Evolutionary conservation across 2,888 invertebrate species (phyloP).

Genomic region (Hirtodrosophila duncani): DNA sequence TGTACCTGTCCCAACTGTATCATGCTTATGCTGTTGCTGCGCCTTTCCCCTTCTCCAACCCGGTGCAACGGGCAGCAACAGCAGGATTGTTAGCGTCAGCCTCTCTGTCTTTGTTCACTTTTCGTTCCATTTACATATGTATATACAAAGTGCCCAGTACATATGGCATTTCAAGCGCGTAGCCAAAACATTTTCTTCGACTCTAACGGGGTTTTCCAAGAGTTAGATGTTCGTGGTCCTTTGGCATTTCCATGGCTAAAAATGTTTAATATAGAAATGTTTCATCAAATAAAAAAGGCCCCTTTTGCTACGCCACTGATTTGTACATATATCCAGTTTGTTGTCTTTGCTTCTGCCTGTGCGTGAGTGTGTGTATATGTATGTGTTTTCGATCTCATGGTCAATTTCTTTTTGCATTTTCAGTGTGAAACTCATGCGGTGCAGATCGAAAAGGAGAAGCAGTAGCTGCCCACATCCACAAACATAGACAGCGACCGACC

Average conservation of each 20-base stretch:
- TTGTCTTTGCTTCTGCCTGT: conserved; percentile 8
- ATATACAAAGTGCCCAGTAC: conserved; percentile 26
- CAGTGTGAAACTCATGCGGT: conserved; percentile 67
- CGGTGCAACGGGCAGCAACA: conserved; percentile 26
- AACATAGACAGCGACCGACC: background rate
- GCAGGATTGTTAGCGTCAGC: conserved; percentile 38
- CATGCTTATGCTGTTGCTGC: no score
- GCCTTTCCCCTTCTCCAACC: conserved; percentile 41
- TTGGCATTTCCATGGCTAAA: no score
- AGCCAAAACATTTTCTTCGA: no score
- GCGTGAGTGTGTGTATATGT: conserved; percentile 12
- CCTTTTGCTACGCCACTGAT: no score
- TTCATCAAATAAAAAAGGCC: no score
- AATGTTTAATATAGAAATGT: no score
- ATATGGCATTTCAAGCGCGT: no score
- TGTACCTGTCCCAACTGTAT: conserved; percentile 72
- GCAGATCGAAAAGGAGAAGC: conserved; percentile 47
- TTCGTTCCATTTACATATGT: conserved; percentile 62
- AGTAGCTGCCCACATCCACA: conserved; percentile 43
- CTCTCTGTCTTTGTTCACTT: conserved; percentile 65
- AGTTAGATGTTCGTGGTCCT: no score
- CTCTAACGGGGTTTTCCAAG: no score
- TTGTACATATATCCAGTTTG: conserved; percentile 38
- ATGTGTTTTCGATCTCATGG: conserved; percentile 48
- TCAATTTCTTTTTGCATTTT: conserved; percentile 57